phyloP scores from a whole-genome alignment of 2,888 invertebrate species.

The Laspeyria flexula region DNA sequence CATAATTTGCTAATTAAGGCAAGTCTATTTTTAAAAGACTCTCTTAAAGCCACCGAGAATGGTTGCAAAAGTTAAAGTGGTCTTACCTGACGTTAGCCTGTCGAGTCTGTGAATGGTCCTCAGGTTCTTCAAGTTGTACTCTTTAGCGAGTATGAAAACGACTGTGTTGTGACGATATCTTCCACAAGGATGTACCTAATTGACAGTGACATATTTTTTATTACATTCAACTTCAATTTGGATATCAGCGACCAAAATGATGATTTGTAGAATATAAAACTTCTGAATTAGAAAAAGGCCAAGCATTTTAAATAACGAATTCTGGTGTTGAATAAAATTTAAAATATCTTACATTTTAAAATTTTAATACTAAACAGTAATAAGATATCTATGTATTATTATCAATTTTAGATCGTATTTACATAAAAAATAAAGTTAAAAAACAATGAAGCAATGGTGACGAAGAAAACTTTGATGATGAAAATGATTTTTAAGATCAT shows the following conservation, averaged over 20 bases:
- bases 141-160: conserved; percentile 97
- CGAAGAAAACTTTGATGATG: conserved; percentile 24
- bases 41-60: conserved; percentile 9
- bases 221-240: conserved; percentile 19
- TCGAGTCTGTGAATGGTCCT: conserved; percentile 98
- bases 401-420: conserved; percentile 3
- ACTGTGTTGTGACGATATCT: conserved; percentile 99
- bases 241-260: not conserved
- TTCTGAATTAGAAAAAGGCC: not conserved
- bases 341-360: too few relatives aligned
- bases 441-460: conserved; percentile 29
- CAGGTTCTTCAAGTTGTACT: conserved; percentile 96
- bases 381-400: conserved; percentile 1
- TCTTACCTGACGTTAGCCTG: conserved; percentile 95
- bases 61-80: conserved; percentile 14
- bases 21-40: not conserved
- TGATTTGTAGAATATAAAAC: not conserved
- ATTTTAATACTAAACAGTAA: too few relatives aligned
- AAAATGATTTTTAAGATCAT: conserved; percentile 8
- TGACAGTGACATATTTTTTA: conserved; percentile 42
- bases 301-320: not conserved
- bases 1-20: not conserved
- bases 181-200: conserved; percentile 98
- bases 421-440: conserved; percentile 11
- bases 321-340: not conserved